Evolutionary conservation across 2,113 vertebrate species (phyloP), one percentile per base, ranked within the genome.

Genomic region (Dermatemys mawii): DNA sequence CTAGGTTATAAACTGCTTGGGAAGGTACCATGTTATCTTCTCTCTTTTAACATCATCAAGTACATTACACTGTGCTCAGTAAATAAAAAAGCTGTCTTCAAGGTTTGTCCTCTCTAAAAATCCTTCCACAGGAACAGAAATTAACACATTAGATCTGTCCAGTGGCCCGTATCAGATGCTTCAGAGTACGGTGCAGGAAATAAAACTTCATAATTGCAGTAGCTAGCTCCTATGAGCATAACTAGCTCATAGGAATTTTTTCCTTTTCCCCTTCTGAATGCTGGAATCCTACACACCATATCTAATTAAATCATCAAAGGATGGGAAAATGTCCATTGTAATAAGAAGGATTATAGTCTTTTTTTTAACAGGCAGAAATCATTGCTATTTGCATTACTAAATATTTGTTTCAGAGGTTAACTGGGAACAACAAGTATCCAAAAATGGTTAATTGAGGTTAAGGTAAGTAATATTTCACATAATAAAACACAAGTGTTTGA

Each of bases 111-210:
- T 67, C 3, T 32, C n/a, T 83, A 0, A 14, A 11, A 67, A 49
- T n/a, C 32, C 35, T 14, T 29, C 21, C 4, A 46, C 3, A 49
- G 21, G 73, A 38, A 14, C 46, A 67, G 4, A 44, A 89, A 13
- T 2, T 2, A 3, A 29, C 2, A 35, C 11, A 3, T 1, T 1
- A 60, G 67, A 38, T 2, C 46, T 32, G 35, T 67, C 0, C 0
- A 1, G 54, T 0, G 2, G 63, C 63, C 63, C 10, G 8, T 38
- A 67, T 67, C 35, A 67, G 63, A 67, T 38, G 35, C 35, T n/a
- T 67, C 35, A 17, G 54, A 73, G n/a, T 26, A 51, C 78, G 84
- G 0, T 49, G 41, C 38, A 16, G 67, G 53, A 55, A 44, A 67
- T 67, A 67, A 67, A n/a, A 6, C 0, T 38, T 11, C 13, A 50